Conservation (phyloP, 1,140 invertebrate genomes). For the Ctenoplectra terminalis region DNA sequence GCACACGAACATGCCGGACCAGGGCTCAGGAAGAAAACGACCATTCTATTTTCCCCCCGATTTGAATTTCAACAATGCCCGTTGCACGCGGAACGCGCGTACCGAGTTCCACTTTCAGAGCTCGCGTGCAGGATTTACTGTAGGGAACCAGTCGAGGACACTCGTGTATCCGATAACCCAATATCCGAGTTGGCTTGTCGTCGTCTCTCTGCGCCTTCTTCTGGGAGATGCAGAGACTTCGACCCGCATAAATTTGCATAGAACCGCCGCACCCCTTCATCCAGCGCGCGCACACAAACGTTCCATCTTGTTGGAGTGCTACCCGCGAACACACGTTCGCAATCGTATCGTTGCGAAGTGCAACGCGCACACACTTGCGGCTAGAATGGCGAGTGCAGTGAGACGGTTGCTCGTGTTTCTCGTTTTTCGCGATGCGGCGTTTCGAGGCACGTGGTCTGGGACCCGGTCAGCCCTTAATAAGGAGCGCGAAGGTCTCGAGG, state of each 20-base stretch:
- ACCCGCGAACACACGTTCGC: too few species aligned
- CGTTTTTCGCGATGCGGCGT: conserved; percentile 37
- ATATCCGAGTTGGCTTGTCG: conserved; percentile 60
- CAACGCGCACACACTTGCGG: not conserved
- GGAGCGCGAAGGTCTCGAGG: conserved; percentile 57
- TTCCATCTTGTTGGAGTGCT: too few species aligned
- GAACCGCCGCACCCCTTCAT: conserved; percentile 55
- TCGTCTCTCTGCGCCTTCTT: conserved; percentile 23
- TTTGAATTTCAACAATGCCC: conserved; percentile 61
- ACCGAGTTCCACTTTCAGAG: conserved; percentile 60
- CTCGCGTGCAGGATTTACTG: conserved; percentile 35
- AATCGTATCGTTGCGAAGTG: not conserved
- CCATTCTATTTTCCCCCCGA: conserved; percentile 35
- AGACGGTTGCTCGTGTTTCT: conserved; percentile 26
- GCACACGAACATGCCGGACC: not conserved
- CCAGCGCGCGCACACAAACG: not conserved
- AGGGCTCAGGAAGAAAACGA: too few species aligned
- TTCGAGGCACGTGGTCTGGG: conserved; percentile 21
- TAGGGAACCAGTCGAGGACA: conserved; percentile 45
- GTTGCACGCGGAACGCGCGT: too few species aligned
- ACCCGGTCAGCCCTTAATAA: conserved; percentile 58
- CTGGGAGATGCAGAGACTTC: conserved; percentile 20
- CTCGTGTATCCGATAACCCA: conserved; percentile 74
- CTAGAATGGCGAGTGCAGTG: not conserved
- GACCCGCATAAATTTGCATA: conserved; percentile 69